Conservation (phyloP, 2,113 vertebrate genomes). For the Damaliscus lunatus region DNA sequence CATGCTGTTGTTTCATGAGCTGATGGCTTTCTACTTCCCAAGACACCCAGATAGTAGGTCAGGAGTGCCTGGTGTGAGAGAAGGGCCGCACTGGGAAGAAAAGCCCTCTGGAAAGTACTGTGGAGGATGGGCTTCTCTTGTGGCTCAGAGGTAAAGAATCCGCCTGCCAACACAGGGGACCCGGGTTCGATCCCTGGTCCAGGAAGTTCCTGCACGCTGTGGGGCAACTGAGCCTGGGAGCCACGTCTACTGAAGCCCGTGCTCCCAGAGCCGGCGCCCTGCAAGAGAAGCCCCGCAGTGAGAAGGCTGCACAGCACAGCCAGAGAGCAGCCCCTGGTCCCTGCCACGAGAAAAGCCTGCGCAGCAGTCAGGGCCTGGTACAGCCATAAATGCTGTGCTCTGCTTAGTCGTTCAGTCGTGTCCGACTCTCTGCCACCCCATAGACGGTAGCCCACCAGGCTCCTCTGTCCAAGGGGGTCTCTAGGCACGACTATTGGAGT, state of each 20-base stretch:
- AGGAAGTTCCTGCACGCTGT: rapidly evolving
- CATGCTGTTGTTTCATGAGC: neutral
- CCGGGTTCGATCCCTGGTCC: rapidly evolving
- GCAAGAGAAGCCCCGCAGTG: neutral
- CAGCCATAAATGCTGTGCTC: no score
- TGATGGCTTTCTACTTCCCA: neutral
- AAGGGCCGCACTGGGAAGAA: rapidly evolving
- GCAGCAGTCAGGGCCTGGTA: no score
- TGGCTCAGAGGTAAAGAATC: neutral
- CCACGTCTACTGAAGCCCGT: neutral
- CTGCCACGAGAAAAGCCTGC: no score
- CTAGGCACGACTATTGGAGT: no score
- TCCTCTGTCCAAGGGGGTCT: no score
- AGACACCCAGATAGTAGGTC: neutral
- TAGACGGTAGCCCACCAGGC: no score
- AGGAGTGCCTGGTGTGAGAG: rapidly evolving
- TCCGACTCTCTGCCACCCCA: no score
- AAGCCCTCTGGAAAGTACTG: neutral
- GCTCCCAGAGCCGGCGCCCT: rapidly evolving
- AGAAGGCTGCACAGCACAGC: no score
- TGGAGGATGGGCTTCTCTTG: neutral
- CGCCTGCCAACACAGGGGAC: neutral
- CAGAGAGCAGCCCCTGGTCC: no score
- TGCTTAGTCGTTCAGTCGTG: no score
- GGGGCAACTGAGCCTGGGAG: neutral